Conservation (phyloP, 2,888 invertebrate genomes). For the Onchidella celtica region DNA sequence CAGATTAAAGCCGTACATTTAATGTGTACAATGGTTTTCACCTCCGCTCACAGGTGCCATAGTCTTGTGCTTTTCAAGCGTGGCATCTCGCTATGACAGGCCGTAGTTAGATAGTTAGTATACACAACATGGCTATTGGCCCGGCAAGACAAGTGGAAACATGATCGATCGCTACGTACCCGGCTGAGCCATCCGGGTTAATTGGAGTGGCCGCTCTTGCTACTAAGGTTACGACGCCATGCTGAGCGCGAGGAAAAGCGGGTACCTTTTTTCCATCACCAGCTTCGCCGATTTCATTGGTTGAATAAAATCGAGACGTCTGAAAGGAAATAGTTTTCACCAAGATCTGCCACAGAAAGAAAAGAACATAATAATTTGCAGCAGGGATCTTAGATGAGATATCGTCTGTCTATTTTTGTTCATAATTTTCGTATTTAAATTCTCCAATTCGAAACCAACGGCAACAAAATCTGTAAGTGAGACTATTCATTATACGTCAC, state of each 20-base stretch:
- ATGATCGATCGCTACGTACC: slow-evolving; percentile 37
- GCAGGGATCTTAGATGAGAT: too few relatives aligned
- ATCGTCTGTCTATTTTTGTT: too few relatives aligned
- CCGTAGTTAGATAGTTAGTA: slow-evolving; percentile 18
- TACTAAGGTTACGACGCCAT: slow-evolving; percentile 23
- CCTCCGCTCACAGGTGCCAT: neutral
- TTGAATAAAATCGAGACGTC: too few relatives aligned
- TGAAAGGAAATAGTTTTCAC: too few relatives aligned
- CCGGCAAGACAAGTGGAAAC: neutral
- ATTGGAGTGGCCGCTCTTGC: slow-evolving; percentile 32
- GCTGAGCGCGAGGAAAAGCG: neutral
- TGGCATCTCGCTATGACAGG: slow-evolving; percentile 2
- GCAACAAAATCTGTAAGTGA: too few relatives aligned
- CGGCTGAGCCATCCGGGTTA: slow-evolving; percentile 36
- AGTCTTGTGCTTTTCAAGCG: neutral
- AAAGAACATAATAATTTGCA: too few relatives aligned
- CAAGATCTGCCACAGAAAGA: too few relatives aligned
- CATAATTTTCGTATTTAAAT: too few relatives aligned
- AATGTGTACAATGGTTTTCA: neutral
- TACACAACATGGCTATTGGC: neutral
- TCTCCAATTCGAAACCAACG: too few relatives aligned
- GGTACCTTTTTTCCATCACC: too few relatives aligned
- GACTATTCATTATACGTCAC: too few relatives aligned
- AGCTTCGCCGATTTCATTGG: too few relatives aligned
- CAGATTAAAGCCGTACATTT: neutral